A percentile compares a stretch with the other conserved stretches of the same genome.
Conservation (phyloP, 2,797 vertebrate genomes). For the Hipposideros larvatus region DNA sequence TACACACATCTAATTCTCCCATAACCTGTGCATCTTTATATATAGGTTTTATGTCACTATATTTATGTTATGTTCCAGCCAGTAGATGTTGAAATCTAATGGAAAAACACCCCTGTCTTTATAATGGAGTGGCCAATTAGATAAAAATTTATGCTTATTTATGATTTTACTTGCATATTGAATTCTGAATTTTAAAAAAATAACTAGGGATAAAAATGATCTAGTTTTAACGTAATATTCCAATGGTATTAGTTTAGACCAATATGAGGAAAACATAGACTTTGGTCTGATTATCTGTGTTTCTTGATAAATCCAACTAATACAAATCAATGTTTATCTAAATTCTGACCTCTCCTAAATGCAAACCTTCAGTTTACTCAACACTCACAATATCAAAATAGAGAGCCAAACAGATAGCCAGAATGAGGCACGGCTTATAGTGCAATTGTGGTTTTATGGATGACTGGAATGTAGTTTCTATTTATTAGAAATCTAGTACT, state of each 20-base stretch:
- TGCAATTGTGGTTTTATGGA: not conserved
- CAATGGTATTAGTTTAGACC: not conserved
- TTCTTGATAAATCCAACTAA: conserved; percentile 1
- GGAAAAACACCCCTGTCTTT: not conserved
- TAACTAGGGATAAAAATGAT: not conserved
- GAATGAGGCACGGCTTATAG: not conserved
- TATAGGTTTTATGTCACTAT: not conserved
- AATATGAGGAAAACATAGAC: not conserved
- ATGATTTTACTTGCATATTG: not conserved
- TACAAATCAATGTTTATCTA: not conserved
- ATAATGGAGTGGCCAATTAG: not conserved
- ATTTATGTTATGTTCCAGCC: conserved; percentile 2
- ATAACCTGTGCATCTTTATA: not conserved
- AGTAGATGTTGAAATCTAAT: not conserved
- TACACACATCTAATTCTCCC: not conserved
- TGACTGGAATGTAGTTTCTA: not conserved
- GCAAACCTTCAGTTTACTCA: not conserved
- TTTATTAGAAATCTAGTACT: not conserved
- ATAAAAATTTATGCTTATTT: not conserved
- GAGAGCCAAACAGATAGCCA: not conserved
- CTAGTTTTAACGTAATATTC: not conserved
- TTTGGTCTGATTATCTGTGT: not conserved
- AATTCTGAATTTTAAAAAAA: conserved; percentile 16
- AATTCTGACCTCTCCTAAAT: not conserved
- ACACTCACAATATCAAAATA: not conserved